These are phyloP conservation scores for Channa argus DNA, from an alignment of 2,113 vertebrate species.

Conservation along the genomic window DNA sequence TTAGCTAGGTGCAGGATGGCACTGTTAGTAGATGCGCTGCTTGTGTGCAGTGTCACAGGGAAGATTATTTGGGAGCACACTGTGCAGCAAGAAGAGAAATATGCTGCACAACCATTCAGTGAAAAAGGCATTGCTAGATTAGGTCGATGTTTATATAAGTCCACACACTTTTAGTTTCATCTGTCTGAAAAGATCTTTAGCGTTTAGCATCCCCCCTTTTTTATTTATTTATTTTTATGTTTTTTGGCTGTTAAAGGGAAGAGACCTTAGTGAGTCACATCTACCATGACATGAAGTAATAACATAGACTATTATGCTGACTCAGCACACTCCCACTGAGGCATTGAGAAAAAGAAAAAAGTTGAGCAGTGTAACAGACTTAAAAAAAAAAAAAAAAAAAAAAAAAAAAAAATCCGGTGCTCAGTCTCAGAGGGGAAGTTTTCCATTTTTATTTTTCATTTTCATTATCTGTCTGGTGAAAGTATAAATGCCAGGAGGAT, in stretches of 20 bases:
- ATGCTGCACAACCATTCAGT: no score
- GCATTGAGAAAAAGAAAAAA: constrained; percentile 51
- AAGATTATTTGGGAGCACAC: no score
- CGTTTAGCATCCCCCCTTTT: neutral
- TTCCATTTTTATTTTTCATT: constrained; percentile 85
- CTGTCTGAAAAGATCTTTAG: neutral
- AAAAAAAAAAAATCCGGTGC: constrained; percentile 63
- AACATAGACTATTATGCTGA: constrained; percentile 56
- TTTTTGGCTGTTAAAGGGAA: neutral
- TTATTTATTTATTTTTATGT: neutral
- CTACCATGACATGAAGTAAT: constrained; percentile 44
- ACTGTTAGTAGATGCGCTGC: no score
- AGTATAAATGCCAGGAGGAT: constrained; percentile 88
- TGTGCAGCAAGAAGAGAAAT: no score
- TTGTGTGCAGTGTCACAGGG: no score
- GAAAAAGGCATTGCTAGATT: no score
- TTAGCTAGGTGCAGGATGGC: no score
- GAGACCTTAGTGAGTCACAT: constrained; percentile 33
- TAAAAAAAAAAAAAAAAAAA: constrained; percentile 59
- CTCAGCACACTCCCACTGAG: constrained; percentile 67
- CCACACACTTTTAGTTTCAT: no score
- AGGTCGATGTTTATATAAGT: no score
- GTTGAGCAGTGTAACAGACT: constrained; percentile 80
- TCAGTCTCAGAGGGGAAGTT: constrained; percentile 73
- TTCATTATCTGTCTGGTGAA: constrained; percentile 86